A percentile compares a stretch with the other conserved stretches of the same genome.
Evolutionary conservation across 2,113 vertebrate genomes (phyloP).

Genomic region (Pelodiscus sinensis): DNA sequence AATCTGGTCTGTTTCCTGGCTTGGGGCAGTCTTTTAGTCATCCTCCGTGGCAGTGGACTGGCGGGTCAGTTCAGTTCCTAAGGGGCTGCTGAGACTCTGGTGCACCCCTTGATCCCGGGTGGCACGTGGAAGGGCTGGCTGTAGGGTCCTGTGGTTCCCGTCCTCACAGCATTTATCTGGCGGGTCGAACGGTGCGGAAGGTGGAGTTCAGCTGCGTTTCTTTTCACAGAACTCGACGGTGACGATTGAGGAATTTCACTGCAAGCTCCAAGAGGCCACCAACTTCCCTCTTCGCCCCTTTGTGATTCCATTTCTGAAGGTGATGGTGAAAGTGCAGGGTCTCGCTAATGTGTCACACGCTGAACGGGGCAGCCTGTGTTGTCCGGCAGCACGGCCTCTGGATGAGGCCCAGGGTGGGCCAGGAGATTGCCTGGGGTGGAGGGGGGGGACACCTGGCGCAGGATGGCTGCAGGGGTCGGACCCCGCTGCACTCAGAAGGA

Average conservation of each 20-base stretch:
- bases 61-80: background rate
- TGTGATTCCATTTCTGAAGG: conserved; percentile 98
- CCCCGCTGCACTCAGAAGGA: too few relatives aligned
- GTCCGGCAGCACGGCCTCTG: background rate
- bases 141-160: conserved; percentile 8
- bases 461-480: too few relatives aligned
- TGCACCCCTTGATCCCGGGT: background rate
- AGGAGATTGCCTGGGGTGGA: too few relatives aligned
- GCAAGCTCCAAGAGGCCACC: conserved; percentile 96
- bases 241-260: conserved; percentile 98
- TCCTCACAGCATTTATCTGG: background rate
- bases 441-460: too few relatives aligned
- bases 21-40: background rate
- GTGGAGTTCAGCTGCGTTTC: conserved; percentile 52
- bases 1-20: background rate
- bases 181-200: background rate
- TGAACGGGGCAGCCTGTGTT: background rate
- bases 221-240: conserved; percentile 93
- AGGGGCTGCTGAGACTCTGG: background rate
- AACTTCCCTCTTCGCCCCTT: conserved; percentile 97
- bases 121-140: conserved; percentile 39
- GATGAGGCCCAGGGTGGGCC: too few relatives aligned
- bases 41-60: background rate
- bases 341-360: fast-evolving
- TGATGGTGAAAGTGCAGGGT: conserved; percentile 71